Evolutionary conservation across 2,888 invertebrate genomes (phyloP).

Genomic region (Synanthedon andrenaeformis): DNA sequence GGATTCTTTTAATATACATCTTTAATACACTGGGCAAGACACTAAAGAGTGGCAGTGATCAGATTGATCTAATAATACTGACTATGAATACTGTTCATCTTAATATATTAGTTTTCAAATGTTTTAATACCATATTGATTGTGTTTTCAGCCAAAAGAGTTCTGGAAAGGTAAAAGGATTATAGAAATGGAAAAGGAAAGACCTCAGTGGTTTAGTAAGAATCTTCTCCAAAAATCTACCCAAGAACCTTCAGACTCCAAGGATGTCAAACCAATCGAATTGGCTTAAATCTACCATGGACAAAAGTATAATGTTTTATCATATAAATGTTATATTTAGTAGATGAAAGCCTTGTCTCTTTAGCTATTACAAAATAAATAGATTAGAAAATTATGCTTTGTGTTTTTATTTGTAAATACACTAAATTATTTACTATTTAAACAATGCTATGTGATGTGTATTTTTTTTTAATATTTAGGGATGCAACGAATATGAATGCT

Average conservation of each 20-base stretch:
- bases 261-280: slow-evolving; percentile 79
- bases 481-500: too few species aligned
- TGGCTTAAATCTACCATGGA: slow-evolving; percentile 61
- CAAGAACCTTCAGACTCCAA: slow-evolving; percentile 77
- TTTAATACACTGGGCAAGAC: too few species aligned
- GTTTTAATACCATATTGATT: background rate
- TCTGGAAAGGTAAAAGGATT: slow-evolving; percentile 78
- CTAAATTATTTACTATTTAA: too few species aligned
- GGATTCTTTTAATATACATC: too few species aligned
- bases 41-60: too few species aligned
- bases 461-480: too few species aligned
- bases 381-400: background rate
- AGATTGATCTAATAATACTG: too few species aligned
- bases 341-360: background rate
- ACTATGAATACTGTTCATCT: too few species aligned
- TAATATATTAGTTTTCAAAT: too few species aligned
- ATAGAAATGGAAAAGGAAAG: slow-evolving; percentile 88
- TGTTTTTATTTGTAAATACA: too few species aligned
- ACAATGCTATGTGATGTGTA: too few species aligned
- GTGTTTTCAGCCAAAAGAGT: slow-evolving; percentile 64
- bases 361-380: background rate
- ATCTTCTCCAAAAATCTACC: slow-evolving; percentile 83
- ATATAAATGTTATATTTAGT: background rate
- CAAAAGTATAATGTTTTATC: background rate
- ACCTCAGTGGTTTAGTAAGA: slow-evolving; percentile 90